These are phyloP conservation scores for Xanthia icteritia DNA, from an alignment of 2,888 invertebrate species.

Conservation along the genomic window DNA sequence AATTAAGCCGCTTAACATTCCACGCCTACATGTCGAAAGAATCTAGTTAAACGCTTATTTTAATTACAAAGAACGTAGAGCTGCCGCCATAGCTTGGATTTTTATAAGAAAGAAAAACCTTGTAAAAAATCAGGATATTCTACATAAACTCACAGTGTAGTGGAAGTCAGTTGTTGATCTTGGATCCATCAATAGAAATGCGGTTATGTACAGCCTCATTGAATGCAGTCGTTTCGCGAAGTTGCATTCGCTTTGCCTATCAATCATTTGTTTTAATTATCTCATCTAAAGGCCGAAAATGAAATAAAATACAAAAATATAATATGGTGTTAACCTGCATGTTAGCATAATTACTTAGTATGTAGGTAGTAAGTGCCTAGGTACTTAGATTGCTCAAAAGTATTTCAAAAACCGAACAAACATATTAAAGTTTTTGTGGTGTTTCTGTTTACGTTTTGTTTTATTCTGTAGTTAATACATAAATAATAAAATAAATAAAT, in stretches of 20 bases:
- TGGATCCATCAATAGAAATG: neutral
- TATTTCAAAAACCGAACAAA: no score
- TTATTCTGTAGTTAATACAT: no score
- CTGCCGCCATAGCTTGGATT: constrained; percentile 6
- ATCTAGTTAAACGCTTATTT: constrained; percentile 38
- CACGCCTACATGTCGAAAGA: constrained; percentile 30
- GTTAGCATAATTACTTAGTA: no score
- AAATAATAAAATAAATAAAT: no score
- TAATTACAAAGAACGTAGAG: constrained; percentile 29
- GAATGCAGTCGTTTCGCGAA: neutral
- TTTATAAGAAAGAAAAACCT: constrained; percentile 12
- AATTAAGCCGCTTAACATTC: constrained; percentile 37
- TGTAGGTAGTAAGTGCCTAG: no score
- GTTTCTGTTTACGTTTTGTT: no score
- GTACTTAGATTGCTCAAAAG: no score
- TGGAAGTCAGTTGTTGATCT: neutral
- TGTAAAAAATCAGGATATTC: neutral
- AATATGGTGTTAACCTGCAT: no score
- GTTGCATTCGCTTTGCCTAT: no score
- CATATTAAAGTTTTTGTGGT: no score
- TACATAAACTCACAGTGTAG: neutral
- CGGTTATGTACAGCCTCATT: neutral
- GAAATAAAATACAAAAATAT: no score
- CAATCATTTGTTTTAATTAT: neutral
- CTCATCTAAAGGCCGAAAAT: neutral